phyloP scores from a whole-genome alignment of 2,888 invertebrate species.

The Dicycla oo region DNA sequence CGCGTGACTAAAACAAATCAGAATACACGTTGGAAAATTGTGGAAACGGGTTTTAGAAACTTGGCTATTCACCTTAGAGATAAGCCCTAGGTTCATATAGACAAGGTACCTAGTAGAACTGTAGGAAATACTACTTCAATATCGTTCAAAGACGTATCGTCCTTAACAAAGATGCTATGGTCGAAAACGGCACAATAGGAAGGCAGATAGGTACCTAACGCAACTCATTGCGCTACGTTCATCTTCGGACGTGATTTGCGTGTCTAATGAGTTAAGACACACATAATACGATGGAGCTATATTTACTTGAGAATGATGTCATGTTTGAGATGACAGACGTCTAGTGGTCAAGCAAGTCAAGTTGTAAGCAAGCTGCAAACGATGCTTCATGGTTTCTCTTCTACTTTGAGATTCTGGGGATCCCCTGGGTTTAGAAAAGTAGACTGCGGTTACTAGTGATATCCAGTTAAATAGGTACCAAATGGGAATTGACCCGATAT shows the following conservation, averaged over 20 bases:
- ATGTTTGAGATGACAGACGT: slow-evolving; percentile 38
- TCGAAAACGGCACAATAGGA: slow-evolving; percentile 62
- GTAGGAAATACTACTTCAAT: slow-evolving; percentile 9
- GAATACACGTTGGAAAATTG: slow-evolving; percentile 50
- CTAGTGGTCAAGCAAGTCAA: slow-evolving; percentile 12
- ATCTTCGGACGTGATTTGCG: slow-evolving; percentile 61
- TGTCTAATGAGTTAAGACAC: slow-evolving; percentile 45
- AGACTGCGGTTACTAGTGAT: too few species aligned
- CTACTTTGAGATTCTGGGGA: neutral
- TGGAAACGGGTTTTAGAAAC: slow-evolving; percentile 46
- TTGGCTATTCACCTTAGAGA: slow-evolving; percentile 37
- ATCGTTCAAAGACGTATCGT: slow-evolving; percentile 27
- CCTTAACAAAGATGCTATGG: slow-evolving; percentile 39
- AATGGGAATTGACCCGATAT: neutral
- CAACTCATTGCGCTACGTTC: slow-evolving; percentile 47
- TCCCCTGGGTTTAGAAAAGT: neutral
- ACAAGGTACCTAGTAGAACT: neutral
- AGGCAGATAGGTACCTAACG: slow-evolving; percentile 8
- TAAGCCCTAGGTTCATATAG: slow-evolving; percentile 10
- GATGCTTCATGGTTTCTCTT: neutral
- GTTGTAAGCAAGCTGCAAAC: slow-evolving; percentile 18
- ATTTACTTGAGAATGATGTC: slow-evolving; percentile 56
- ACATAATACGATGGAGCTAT: slow-evolving; percentile 36
- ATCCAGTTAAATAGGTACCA: neutral
- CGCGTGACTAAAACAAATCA: slow-evolving; percentile 63